Percentiles rank a stretch among this genome's conserved stretches.
These are phyloP conservation scores for Antedon mediterranea DNA, from an alignment of 53 echinoderm and acorn worm genomes.

Conservation along the genomic window DNA sequence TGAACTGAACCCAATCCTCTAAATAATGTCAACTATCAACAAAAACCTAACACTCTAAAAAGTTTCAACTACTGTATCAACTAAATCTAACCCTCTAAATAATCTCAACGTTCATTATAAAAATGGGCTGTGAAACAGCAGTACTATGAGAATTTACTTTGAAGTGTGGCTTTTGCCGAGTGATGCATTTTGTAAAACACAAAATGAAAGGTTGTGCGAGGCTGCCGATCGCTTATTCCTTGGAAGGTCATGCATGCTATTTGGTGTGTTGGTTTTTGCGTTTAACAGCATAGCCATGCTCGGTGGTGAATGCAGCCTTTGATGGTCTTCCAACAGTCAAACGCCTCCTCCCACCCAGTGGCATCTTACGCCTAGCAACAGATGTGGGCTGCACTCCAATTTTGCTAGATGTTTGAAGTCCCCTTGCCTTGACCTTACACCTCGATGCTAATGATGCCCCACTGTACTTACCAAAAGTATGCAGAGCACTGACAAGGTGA, in stretches of 20 bases:
- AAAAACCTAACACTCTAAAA: too few species aligned
- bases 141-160: too few species aligned
- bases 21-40: too few species aligned
- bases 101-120: too few species aligned
- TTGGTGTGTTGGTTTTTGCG: not conserved
- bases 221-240: not conserved
- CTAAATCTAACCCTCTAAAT: too few species aligned
- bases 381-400: not conserved
- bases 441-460: not conserved
- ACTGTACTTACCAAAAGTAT: conserved; percentile 18
- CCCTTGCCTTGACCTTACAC: too few species aligned
- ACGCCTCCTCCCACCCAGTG: not conserved
- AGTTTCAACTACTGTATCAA: too few species aligned
- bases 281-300: not conserved
- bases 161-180: not conserved
- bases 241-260: not conserved
- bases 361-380: not conserved
- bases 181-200: not conserved
- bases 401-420: not conserved
- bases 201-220: not conserved
- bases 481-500: not conserved
- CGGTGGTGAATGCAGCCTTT: not conserved
- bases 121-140: too few species aligned
- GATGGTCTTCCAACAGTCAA: not conserved
- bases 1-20: too few species aligned